A percentile compares a stretch with the other conserved stretches of the same genome.
Conservation (phyloP, 2,797 vertebrate genomes). For the Danio aesculapii region DNA sequence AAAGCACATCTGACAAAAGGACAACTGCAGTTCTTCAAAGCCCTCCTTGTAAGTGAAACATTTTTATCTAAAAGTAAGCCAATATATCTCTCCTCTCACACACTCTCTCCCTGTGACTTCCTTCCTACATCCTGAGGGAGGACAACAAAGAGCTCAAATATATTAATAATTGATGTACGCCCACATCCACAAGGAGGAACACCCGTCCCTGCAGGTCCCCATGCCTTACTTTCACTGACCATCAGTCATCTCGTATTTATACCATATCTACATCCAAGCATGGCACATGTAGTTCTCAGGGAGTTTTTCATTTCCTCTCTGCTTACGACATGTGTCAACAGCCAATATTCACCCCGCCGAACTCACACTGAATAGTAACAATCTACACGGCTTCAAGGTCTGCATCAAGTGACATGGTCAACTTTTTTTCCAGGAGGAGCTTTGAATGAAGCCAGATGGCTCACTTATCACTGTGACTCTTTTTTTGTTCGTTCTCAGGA, state of each 20-base stretch:
- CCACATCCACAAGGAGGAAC: conserved; percentile 31
- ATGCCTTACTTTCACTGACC: conserved; percentile 18
- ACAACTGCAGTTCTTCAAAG: conserved; percentile 52
- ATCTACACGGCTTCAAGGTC: conserved; percentile 40
- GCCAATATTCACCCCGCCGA: not conserved
- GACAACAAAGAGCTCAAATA: conserved; percentile 55
- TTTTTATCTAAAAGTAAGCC: conserved; percentile 49
- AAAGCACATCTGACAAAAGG: conserved; percentile 15
- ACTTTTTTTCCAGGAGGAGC: conserved; percentile 1
- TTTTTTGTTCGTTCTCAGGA: conserved; percentile 6
- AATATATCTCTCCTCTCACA: conserved; percentile 45
- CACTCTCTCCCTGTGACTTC: conserved; percentile 39
- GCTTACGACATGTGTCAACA: conserved; percentile 40
- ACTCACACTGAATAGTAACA: conserved; percentile 5
- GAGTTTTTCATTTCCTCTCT: conserved; percentile 47
- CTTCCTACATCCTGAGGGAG: conserved; percentile 60
- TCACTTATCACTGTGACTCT: not conserved
- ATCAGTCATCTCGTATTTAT: not conserved
- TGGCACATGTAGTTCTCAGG: not conserved
- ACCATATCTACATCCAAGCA: conserved; percentile 10
- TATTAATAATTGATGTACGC: conserved; percentile 58
- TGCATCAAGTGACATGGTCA: conserved; percentile 14
- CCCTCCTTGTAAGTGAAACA: conserved; percentile 36
- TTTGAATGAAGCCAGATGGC: conserved; percentile 38
- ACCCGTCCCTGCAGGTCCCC: conserved; percentile 10